Evolutionary conservation across 1,140 invertebrate species (phyloP).

Genomic region (Drosophila biarmipes): DNA sequence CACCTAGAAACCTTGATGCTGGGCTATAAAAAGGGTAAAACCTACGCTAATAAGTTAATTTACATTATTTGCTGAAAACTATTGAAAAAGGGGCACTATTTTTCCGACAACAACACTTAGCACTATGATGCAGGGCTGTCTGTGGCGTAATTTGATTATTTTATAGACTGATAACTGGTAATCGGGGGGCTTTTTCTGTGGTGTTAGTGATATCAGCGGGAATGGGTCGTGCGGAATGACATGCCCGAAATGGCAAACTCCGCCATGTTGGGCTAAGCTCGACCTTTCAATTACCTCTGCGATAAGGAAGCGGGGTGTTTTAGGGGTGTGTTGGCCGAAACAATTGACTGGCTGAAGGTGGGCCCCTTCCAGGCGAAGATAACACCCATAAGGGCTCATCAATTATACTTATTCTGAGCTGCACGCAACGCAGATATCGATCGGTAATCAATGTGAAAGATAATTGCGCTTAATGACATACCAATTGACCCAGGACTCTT

Average conservation of each 20-base stretch:
- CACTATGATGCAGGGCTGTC: conserved; percentile 35
- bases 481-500: background rate
- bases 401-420: conserved; percentile 10
- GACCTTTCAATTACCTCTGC: conserved; percentile 23
- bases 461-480: background rate
- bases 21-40: no score
- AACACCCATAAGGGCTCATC: conserved; percentile 5
- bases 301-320: conserved; percentile 5
- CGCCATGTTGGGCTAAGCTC: conserved; percentile 1
- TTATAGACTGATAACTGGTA: conserved; percentile 50
- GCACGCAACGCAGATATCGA: conserved; percentile 14
- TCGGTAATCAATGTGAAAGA: background rate
- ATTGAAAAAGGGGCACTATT: conserved; percentile 1
- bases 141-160: conserved; percentile 51
- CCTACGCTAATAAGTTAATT: no score
- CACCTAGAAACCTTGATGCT: no score
- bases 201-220: conserved; percentile 38
- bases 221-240: conserved; percentile 42
- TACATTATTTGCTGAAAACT: background rate
- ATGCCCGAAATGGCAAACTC: conserved; percentile 23
- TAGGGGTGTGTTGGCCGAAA: background rate
- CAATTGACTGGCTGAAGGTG: background rate
- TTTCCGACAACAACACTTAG: background rate
- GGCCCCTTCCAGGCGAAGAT: conserved; percentile 5
- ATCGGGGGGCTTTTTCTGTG: conserved; percentile 13